Percentiles rank a stretch among this genome's conserved stretches.
Evolutionary conservation across 2,113 vertebrate species (phyloP).

Genomic region (Cephalopholis sonnerati): DNA sequence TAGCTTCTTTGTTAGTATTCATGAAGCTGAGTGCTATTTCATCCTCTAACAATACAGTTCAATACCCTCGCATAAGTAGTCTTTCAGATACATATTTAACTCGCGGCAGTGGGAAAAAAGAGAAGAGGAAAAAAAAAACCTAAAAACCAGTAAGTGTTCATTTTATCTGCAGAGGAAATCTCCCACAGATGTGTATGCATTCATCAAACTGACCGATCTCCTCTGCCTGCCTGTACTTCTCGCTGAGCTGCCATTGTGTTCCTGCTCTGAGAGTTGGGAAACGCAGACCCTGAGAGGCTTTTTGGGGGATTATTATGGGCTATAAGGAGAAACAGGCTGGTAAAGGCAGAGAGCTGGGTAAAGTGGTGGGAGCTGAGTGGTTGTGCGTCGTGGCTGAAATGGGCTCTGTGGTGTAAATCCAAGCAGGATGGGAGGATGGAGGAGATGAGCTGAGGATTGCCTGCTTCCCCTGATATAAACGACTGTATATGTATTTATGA

Average conservation of each 20-base stretch:
- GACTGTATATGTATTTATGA: conserved; percentile 56
- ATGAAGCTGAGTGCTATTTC: neutral
- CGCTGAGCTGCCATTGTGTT: conserved; percentile 48
- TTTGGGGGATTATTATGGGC: conserved; percentile 59
- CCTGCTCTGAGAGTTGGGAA: conserved; percentile 44
- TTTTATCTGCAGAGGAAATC: conserved; percentile 70
- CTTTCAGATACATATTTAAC: conserved; percentile 31
- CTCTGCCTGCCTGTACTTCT: conserved; percentile 27
- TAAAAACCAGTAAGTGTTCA: conserved; percentile 46
- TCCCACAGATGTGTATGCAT: conserved; percentile 56
- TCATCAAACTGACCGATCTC: conserved; percentile 61
- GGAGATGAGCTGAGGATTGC: conserved; percentile 56
- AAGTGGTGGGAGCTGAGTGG: conserved; percentile 61
- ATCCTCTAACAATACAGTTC: conserved; percentile 5
- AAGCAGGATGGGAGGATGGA: conserved; percentile 63
- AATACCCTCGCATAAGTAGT: neutral
- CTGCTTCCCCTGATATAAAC: conserved; percentile 58
- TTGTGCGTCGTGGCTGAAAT: conserved; percentile 39
- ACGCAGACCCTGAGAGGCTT: conserved; percentile 49
- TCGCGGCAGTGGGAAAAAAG: neutral
- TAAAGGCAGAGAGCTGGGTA: conserved; percentile 37
- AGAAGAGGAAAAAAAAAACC: neutral
- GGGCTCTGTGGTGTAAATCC: conserved; percentile 52
- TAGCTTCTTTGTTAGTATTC: neutral
- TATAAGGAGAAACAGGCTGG: conserved; percentile 55